phyloP scores from a whole-genome alignment of 1,140 invertebrate genomes.

The Macrostomum lignano region DNA sequence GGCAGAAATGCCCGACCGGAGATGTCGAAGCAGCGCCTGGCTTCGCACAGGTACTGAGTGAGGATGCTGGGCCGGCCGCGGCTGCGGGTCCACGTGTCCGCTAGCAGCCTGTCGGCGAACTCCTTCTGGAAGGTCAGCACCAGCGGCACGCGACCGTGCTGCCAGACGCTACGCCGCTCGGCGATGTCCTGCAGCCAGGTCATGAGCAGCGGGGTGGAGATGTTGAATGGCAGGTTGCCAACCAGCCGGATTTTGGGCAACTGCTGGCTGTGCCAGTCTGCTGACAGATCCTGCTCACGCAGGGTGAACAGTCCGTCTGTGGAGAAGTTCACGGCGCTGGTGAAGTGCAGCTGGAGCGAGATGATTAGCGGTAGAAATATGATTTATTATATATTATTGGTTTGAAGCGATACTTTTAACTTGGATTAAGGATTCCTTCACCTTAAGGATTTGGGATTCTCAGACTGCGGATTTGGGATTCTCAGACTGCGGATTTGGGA shows the following conservation, averaged over 20 bases:
- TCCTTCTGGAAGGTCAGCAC: constrained; percentile 81
- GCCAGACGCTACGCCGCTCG: constrained; percentile 43
- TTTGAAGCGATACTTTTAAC: no score
- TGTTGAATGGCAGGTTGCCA: constrained; percentile 85
- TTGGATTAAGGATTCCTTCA: no score
- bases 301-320: no score
- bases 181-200: constrained; percentile 56
- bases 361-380: no score
- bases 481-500: no score
- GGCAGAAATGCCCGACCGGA: constrained; percentile 55
- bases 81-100: constrained; percentile 32
- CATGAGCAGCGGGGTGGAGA: constrained; percentile 69
- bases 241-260: constrained; percentile 42
- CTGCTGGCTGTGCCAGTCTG: no score
- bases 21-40: constrained; percentile 42
- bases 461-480: no score
- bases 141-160: constrained; percentile 49
- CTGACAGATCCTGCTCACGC: no score
- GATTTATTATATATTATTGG: no score
- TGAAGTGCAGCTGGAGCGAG: no score
- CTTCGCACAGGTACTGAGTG: constrained; percentile 63
- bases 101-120: constrained; percentile 48
- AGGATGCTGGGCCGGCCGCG: constrained; percentile 66
- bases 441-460: no score
- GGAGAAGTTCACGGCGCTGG: no score